Evolutionary conservation across 2,113 vertebrate genomes (phyloP).

Genomic region (Copsychus sechellarum): DNA sequence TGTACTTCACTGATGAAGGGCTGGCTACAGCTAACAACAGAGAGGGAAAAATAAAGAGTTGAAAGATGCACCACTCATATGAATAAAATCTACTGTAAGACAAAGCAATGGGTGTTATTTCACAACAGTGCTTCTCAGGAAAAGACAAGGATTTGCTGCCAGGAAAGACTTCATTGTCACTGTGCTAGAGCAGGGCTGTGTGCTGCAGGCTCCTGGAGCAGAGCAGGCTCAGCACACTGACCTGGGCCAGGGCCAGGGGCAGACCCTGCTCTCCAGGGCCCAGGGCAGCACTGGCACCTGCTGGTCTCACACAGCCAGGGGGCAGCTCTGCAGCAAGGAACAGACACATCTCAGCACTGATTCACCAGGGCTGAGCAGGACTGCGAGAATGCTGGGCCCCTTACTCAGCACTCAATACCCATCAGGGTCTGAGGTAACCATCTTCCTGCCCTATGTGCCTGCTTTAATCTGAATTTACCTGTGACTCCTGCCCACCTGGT

Average conservation of each 20-base stretch:
- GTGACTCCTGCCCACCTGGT: neutral
- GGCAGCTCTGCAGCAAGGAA: neutral
- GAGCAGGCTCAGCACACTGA: accelerated
- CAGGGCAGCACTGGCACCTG: neutral
- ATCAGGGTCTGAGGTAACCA: too few relatives aligned
- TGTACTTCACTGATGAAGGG: neutral
- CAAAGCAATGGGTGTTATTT: neutral
- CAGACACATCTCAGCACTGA: neutral
- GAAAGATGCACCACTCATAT: neutral
- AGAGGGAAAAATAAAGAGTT: neutral
- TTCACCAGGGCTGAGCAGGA: neutral
- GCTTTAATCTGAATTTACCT: neutral
- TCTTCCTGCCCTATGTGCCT: neutral
- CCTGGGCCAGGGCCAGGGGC: accelerated
- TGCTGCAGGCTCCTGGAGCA: neutral
- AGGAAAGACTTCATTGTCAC: neutral
- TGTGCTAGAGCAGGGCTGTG: neutral
- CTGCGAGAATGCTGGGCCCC: neutral
- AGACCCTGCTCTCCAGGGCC: neutral
- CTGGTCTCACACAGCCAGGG: neutral
- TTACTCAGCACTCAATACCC: accelerated
- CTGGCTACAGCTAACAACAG: neutral
- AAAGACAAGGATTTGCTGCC: neutral
- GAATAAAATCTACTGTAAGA: neutral
- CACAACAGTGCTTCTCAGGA: neutral